Base-by-base conservation (phyloP, 2,888 invertebrate genomes). In the Phalera bucephala region DNA sequence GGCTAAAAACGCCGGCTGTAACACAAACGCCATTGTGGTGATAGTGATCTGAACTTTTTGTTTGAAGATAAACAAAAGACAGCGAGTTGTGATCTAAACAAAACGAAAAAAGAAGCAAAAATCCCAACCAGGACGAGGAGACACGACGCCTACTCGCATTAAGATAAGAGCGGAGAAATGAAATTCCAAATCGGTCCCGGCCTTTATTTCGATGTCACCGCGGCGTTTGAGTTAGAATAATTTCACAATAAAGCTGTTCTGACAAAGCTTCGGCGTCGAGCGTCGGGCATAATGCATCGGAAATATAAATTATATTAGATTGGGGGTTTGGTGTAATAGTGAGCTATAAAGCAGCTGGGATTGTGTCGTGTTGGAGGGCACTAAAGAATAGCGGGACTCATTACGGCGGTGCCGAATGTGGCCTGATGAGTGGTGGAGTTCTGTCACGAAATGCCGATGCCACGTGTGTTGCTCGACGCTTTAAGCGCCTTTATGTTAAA, bases 241-340 rank as follows among this genome's bases (percentile, higher is more conserved):
- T 69, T 64, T 48, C 54, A 62, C 64, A 69, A 72, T 69, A 75
- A 72, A 73, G 55, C 67, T 68, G 66, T 75, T 67, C 53, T 57
- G 60, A 68, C 67, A 66, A 69, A 70, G 59, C 57, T 54, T 49
- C 53, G 61, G 65, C 63, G 54, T 55, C 46, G 61, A 72, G 70
- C 72, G 72, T 72, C 72, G 72, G 67, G 72, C 66, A 68, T 75
- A 76, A 75, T 71, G 66, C 72, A 80, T 77, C 72, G 76, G 78
- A 81, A 75, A 72, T 74, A 80, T 72, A 76, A 81, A 81, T 82
- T 78, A 77, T 76, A 77, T 78, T 75, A 74, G 71, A 79, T 78
- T 58, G 66, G 67, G 57, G 78, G 72, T 77, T 73, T 56, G 46
- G 51, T 63, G 62, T 79, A 75, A 75, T 73, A 61, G 64, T 6